A percentile compares a stretch with the other conserved stretches of the same genome.
Conservation (phyloP, 2,888 invertebrate species). For the Drosophila tanythrix region DNA sequence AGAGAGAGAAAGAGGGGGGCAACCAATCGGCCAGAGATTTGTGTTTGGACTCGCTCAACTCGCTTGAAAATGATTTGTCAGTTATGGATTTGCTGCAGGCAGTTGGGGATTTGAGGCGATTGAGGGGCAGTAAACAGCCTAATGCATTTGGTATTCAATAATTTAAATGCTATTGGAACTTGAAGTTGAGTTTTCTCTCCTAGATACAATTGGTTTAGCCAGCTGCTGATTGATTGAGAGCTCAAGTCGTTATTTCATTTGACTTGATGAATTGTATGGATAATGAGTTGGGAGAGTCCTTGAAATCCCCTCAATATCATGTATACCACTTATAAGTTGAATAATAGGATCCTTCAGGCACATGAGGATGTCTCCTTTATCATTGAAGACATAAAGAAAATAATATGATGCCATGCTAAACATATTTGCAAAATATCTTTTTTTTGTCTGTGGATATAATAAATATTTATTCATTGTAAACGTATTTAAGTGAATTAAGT, state of each 20-base stretch:
- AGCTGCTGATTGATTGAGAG: conserved; percentile 76
- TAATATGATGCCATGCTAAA: not conserved
- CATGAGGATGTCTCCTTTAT: not conserved
- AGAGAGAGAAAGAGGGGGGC: not conserved
- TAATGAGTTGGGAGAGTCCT: conserved; percentile 35
- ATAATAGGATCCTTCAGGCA: not conserved
- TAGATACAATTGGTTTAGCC: conserved; percentile 69
- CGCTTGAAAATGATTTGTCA: conserved; percentile 74
- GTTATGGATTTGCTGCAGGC: conserved; percentile 54
- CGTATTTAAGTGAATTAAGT: not conserved
- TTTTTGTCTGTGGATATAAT: not conserved
- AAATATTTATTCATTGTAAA: not conserved
- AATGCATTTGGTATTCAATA: conserved; percentile 71
- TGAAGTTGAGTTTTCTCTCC: conserved; percentile 17
- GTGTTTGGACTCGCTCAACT: conserved; percentile 54
- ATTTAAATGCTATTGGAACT: conserved; percentile 55
- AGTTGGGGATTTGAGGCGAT: not conserved
- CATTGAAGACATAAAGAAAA: not conserved
- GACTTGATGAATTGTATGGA: conserved; percentile 43
- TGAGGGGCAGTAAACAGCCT: conserved; percentile 39
- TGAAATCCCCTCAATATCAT: conserved; percentile 17
- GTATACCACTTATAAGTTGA: conserved; percentile 22
- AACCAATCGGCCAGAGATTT: conserved; percentile 35
- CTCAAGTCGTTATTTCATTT: conserved; percentile 48
- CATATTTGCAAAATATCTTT: not conserved